A percentile compares a stretch with the other conserved stretches of the same genome.
phyloP scores from a whole-genome alignment of 2,888 invertebrate species.

The Caenorhabditis imperialis region DNA sequence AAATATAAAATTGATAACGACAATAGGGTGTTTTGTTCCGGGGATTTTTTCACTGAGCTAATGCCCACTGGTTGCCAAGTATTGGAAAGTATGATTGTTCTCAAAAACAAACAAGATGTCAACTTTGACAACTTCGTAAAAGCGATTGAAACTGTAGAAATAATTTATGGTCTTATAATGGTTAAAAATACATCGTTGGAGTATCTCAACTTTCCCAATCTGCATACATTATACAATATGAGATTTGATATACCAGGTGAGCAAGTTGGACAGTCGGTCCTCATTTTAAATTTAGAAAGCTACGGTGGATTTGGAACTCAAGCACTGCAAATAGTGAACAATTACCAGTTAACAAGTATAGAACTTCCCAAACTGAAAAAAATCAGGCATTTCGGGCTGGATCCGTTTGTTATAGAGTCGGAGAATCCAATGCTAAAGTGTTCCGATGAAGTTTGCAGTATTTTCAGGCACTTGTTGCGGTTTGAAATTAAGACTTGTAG shows the following conservation, averaged over 20 bases:
- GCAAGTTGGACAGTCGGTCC: too few species aligned
- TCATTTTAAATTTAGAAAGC: neutral
- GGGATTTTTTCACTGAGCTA: neutral
- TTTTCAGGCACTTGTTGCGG: neutral
- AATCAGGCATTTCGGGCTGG: neutral
- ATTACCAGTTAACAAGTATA: neutral
- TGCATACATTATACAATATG: constrained; percentile 5
- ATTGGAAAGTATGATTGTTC: constrained; percentile 6
- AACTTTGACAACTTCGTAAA: too few species aligned
- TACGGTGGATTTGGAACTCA: neutral
- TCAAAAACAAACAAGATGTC: neutral
- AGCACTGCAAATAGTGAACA: neutral
- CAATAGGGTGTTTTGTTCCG: constrained; percentile 13
- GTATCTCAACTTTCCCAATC: neutral
- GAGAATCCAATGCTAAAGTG: neutral
- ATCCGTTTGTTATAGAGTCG: neutral
- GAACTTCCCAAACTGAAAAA: neutral
- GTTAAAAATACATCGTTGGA: neutral
- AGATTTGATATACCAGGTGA: too few species aligned
- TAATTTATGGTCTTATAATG: too few species aligned
- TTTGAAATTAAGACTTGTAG: neutral
- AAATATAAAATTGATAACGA: too few species aligned
- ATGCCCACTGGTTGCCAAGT: constrained; percentile 29
- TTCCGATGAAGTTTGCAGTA: neutral
- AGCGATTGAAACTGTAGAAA: too few species aligned